phyloP scores from a whole-genome alignment of 2,113 vertebrate species.

The Genyomyrus donnyi region DNA sequence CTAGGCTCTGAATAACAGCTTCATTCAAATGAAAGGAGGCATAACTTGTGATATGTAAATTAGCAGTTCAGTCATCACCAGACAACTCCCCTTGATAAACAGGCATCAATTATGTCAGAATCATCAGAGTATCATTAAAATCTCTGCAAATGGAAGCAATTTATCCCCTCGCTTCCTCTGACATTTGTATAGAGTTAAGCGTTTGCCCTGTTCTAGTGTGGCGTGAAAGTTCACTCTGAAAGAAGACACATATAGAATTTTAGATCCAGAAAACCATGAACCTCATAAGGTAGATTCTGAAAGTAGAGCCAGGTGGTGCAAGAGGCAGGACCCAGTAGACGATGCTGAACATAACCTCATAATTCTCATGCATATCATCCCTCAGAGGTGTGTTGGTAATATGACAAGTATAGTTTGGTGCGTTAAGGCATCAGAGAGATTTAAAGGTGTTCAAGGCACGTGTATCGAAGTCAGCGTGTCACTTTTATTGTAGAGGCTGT shows the following conservation, averaged over 20 bases:
- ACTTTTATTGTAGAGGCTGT: neutral
- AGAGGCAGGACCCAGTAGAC: neutral
- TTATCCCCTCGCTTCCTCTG: neutral
- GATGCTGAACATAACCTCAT: neutral
- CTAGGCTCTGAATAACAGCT: neutral
- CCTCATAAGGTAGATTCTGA: neutral
- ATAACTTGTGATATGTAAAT: neutral
- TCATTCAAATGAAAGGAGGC: neutral
- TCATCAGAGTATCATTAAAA: neutral
- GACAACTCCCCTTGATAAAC: constrained; percentile 3
- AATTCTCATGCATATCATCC: neutral
- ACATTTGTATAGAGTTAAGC: neutral
- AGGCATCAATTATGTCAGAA: neutral
- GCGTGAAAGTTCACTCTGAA: neutral
- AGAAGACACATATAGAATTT: neutral
- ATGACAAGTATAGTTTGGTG: neutral
- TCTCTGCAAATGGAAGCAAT: constrained; percentile 2
- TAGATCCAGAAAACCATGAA: neutral
- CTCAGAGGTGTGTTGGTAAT: neutral
- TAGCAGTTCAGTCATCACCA: neutral
- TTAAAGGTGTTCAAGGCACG: neutral
- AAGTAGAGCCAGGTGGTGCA: neutral
- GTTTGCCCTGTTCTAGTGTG: neutral
- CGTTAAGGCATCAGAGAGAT: neutral
- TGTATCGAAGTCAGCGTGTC: neutral